Base-by-base conservation (phyloP, 2,888 invertebrate genomes). In the Tolmerus cingulatus region DNA sequence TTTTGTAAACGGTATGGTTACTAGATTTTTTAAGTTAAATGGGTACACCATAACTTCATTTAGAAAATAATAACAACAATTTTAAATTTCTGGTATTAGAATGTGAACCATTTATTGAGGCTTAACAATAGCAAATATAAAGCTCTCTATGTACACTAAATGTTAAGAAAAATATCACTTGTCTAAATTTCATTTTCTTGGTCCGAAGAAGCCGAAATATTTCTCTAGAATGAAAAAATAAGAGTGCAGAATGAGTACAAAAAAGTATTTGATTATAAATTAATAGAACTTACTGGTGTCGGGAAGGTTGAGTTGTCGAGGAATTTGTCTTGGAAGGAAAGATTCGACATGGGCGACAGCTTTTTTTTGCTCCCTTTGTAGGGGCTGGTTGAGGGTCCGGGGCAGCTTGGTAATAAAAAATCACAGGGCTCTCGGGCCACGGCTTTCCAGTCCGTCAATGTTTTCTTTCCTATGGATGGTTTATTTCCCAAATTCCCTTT, bases 321-420 rank as follows among this genome's bases (percentile, higher is more conserved):
- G 14, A 46, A 23, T 74, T 77, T 87, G 82, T 86, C 87, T 66
- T 89, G 87, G 78, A 87, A 87, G 79, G 87, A 87, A 37, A 88
- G 76, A 74, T 87, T 89, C 57, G 89, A 87, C 88, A 89, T 88
- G 23, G 89, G 88, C n/a, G 89, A 88, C 12, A 89, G 78, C 79
- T 89, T 89, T 87, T 89, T 89, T 57, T 88, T 89, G 66, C 81
- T 86, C 46, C 89, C 88, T 79, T 88, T 89, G 86, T 88, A 89
- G 55, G 89, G 89, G 81, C 88, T 88, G 87, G 88, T 88, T 66
- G 87, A 86, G 37, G 88, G 37, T 78, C 89, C 89, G 30, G 89
- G 88, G 86, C 88, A 89, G 86, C 88, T 89, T 87, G 89, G 89
- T 76, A 89, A 87, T 74, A 89, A 86, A 86, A 88, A 88, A 87